Conservation (phyloP, 92 coral and sea anemone species). For the Zoanthus sansibaricus region DNA sequence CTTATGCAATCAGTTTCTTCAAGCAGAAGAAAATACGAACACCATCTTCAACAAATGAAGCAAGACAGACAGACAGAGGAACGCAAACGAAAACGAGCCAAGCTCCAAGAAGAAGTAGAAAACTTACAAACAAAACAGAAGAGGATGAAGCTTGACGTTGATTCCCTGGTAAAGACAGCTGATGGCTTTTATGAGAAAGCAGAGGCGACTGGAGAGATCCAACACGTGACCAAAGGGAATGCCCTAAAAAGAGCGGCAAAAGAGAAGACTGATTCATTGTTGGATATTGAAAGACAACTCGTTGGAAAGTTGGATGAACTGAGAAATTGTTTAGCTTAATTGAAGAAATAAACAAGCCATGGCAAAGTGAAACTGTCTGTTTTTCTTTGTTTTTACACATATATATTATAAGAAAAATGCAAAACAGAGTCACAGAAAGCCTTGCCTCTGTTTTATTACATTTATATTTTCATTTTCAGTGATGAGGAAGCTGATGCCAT, state of each 20-base stretch:
- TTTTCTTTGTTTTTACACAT: slow-evolving; percentile 1
- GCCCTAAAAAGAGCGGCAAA: slow-evolving; percentile 16
- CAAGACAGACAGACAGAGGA: slow-evolving; percentile 16
- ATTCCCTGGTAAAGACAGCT: slow-evolving; percentile 16
- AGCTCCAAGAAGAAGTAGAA: slow-evolving; percentile 13
- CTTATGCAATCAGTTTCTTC: slow-evolving; percentile 22
- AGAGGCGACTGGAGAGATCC: slow-evolving; percentile 18
- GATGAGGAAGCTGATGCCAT: slow-evolving; percentile 6
- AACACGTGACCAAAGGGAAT: slow-evolving; percentile 16
- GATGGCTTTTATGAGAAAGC: slow-evolving; percentile 12
- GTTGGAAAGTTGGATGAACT: slow-evolving; percentile 15
- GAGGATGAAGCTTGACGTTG: neutral
- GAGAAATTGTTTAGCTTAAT: slow-evolving; percentile 12
- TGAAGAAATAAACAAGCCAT: slow-evolving; percentile 13
- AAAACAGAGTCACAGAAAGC: slow-evolving; percentile 5
- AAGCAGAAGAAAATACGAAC: slow-evolving; percentile 22
- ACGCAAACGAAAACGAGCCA: slow-evolving; percentile 29
- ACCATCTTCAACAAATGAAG: slow-evolving; percentile 35
- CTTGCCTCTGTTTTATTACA: slow-evolving; percentile 4
- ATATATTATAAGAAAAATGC: neutral
- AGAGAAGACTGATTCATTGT: slow-evolving; percentile 14
- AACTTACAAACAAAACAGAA: no score
- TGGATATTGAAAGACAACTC: slow-evolving; percentile 14
- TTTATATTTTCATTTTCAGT: neutral
- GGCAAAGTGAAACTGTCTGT: slow-evolving; percentile 1